Evolutionary conservation across 2,888 invertebrate species (phyloP), one percentile per base, ranked within the genome.

Genomic region (Amblyjoppa proteus): DNA sequence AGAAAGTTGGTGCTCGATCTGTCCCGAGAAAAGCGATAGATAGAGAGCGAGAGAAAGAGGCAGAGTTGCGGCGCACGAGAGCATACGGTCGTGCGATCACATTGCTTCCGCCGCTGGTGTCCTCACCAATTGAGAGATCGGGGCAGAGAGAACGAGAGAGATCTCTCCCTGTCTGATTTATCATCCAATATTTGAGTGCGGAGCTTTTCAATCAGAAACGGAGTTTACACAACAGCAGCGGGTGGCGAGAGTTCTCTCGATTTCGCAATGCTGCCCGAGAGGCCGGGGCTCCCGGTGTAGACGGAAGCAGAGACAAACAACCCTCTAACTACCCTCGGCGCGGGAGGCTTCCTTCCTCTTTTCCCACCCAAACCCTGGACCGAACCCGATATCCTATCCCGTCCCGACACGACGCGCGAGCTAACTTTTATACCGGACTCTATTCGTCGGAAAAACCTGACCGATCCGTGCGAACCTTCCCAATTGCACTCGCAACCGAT

Each of bases 161-260:
- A 51, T 71, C 28, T 45, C 75, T 81, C 85, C 88, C 83, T 85
- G 87, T 89, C 90, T 90, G 92, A 92, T 93, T 93, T 92, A 92
- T 93, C 92, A 92, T 93, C 91, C 91, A 93, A 93, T 93, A 92
- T 93, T 93, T 93, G 93, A 92, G 91, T 91, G 91, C 91, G 89
- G 90, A 92, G 92, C 91, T 92, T 93, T 93, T 93, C 93, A 93
- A 93, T 93, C 93, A 93, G 91, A 90, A 84, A 89, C 83, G 86
- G 87, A 92, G 92, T 93, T 93, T 93, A 92, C 92, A 91, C 92
- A 92, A 92, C 93, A 92, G 92, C 91, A 58, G 74, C 74, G 45
- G 9, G 28, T 28, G 69, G 25, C 20, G 49, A 74, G 81, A 84
- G 73, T 58, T 80, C 56, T 76, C 79, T 71, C 81, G 71, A 75